Conservation (phyloP, 1,140 invertebrate genomes). For the Nautilus pompilius region DNA sequence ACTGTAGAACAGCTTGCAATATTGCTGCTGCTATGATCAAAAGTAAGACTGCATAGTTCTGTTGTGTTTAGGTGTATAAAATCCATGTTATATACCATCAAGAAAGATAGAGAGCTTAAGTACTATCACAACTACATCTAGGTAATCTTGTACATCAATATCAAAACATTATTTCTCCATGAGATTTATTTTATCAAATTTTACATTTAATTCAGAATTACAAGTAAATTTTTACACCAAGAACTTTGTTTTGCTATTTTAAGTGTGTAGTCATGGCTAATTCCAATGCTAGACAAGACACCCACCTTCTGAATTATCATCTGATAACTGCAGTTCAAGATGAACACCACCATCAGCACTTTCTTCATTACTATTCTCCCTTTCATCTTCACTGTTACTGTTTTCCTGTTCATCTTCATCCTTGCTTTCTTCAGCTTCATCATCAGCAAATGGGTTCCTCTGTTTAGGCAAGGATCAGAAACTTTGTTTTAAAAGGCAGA, state of each 20-base stretch:
- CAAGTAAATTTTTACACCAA: too few relatives aligned
- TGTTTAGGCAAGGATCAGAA: constrained; percentile 10
- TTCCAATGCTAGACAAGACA: not conserved
- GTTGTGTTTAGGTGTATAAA: too few relatives aligned
- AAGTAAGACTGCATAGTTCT: too few relatives aligned
- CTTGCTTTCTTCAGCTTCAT: constrained; percentile 35
- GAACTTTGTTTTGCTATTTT: not conserved
- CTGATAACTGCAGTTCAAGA: constrained; percentile 6
- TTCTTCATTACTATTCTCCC: not conserved
- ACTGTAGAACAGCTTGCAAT: too few relatives aligned
- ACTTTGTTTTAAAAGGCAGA: not conserved
- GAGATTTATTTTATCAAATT: constrained; percentile 1
- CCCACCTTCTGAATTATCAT: constrained; percentile 7
- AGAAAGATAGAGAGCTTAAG: not conserved
- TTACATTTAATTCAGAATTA: too few relatives aligned
- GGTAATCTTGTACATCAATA: not conserved
- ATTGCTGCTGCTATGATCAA: too few relatives aligned
- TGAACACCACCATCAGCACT: constrained; percentile 5
- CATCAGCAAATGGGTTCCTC: constrained; percentile 39
- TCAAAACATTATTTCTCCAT: too few relatives aligned
- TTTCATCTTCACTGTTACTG: constrained; percentile 23
- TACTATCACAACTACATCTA: not conserved
- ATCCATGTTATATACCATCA: too few relatives aligned
- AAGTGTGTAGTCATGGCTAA: not conserved
- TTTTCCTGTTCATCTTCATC: constrained; percentile 12